phyloP scores from a whole-genome alignment of 37 sponge, comb jelly and placozoan species.

The Hormiphora californensis region DNA sequence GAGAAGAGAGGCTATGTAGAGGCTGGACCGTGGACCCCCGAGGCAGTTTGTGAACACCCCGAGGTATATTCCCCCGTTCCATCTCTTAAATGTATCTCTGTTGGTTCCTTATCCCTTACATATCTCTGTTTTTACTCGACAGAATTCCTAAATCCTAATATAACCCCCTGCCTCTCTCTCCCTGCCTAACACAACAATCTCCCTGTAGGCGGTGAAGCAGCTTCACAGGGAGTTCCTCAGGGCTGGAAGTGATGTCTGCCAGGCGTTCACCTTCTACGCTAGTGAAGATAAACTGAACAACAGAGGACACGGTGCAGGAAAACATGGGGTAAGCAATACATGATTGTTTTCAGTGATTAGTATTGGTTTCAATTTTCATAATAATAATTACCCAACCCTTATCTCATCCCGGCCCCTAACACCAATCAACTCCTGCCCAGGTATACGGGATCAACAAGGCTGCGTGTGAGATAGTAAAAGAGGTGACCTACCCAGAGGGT shows the following conservation, averaged over 20 bases:
- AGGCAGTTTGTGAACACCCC: conserved; percentile 56
- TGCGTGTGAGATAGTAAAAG: conserved; percentile 55
- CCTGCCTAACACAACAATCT: background rate
- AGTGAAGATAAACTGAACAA: conserved; percentile 60
- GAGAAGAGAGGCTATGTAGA: conserved; percentile 61
- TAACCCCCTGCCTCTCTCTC: background rate
- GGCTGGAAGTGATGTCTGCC: conserved; percentile 57
- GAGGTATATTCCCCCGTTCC: conserved; percentile 22
- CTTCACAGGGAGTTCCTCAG: conserved; percentile 59
- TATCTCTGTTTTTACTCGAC: background rate
- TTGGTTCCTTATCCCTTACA: background rate
- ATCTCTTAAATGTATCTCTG: background rate
- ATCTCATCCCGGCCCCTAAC: background rate
- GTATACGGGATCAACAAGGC: conserved; percentile 54
- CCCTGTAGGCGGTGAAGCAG: conserved; percentile 16
- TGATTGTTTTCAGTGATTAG: background rate
- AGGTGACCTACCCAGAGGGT: conserved; percentile 34
- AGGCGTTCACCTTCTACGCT: conserved; percentile 61
- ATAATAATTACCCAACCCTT: too few species aligned
- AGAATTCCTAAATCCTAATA: background rate
- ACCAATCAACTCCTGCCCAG: background rate
- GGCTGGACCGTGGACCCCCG: conserved; percentile 63
- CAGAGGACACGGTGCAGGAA: conserved; percentile 54
- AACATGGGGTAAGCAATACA: conserved; percentile 4
- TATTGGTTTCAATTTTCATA: too few species aligned